These are phyloP conservation scores for Phyllotreta striolata DNA, from an alignment of 2,888 invertebrate genomes.

Conservation along the genomic window DNA sequence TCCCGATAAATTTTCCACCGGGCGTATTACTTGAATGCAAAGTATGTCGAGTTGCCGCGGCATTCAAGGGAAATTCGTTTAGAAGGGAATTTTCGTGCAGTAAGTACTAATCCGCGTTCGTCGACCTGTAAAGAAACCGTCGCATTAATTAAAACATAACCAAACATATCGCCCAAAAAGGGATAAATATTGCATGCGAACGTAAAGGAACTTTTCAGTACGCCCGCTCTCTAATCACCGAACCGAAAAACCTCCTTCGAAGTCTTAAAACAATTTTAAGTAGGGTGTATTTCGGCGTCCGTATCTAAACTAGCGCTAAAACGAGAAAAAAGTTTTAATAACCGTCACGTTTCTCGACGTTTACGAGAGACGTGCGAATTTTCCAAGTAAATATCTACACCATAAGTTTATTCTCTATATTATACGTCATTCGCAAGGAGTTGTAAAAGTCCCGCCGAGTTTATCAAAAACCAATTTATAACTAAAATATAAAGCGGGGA, in stretches of 20 bases:
- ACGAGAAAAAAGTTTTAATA: conserved; percentile 9
- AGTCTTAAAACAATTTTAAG: conserved; percentile 12
- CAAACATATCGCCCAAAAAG: not conserved
- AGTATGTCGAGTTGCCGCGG: no score
- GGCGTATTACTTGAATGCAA: no score
- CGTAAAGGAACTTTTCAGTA: conserved; percentile 4
- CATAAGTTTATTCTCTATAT: not conserved
- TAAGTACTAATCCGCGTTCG: no score
- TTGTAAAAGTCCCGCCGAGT: no score
- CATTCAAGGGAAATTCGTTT: no score
- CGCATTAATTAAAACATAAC: no score
- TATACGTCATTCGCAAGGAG: not conserved
- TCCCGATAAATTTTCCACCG: no score
- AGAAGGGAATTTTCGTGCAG: no score
- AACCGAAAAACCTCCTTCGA: not conserved
- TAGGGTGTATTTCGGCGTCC: not conserved
- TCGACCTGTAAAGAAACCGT: no score
- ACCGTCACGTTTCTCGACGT: conserved; percentile 9
- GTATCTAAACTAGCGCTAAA: not conserved
- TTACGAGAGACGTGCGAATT: conserved; percentile 7
- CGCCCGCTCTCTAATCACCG: not conserved
- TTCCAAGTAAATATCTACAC: not conserved
- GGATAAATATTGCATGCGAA: not conserved
- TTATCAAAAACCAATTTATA: no score
- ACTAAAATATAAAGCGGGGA: no score